Evolutionary conservation across 2,888 invertebrate species (phyloP).

Genomic region (Protodeltote pygarga): DNA sequence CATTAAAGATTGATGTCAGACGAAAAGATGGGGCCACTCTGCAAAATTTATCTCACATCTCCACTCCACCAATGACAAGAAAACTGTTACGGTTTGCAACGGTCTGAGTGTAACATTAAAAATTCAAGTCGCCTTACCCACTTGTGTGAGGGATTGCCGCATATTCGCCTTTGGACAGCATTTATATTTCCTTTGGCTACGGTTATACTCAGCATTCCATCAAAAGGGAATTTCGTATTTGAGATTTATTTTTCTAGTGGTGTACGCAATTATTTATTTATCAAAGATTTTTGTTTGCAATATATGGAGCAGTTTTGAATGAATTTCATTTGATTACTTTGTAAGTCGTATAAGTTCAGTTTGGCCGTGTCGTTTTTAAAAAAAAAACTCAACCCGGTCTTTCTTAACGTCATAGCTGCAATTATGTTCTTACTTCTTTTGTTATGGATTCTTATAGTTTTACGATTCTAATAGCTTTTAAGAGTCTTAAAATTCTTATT

Average conservation of each 20-base stretch:
- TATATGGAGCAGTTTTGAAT: slow-evolving; percentile 22
- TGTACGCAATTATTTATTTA: slow-evolving; percentile 47
- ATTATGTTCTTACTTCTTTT: too few species aligned
- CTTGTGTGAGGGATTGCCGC: slow-evolving; percentile 87
- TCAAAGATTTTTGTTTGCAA: slow-evolving; percentile 30
- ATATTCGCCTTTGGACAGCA: slow-evolving; percentile 85
- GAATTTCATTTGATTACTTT: slow-evolving; percentile 4
- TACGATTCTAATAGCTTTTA: not conserved
- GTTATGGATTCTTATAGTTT: not conserved
- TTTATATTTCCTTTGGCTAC: slow-evolving; percentile 85
- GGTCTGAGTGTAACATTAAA: slow-evolving; percentile 87
- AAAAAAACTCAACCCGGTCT: too few species aligned
- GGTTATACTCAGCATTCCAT: slow-evolving; percentile 68
- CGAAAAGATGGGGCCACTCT: slow-evolving; percentile 87
- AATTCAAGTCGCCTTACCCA: slow-evolving; percentile 86
- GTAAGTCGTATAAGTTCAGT: too few species aligned
- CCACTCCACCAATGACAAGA: slow-evolving; percentile 86
- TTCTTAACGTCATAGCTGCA: too few species aligned
- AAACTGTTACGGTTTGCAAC: slow-evolving; percentile 87
- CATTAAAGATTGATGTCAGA: slow-evolving; percentile 85
- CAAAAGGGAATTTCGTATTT: slow-evolving; percentile 65
- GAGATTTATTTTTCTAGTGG: slow-evolving; percentile 55
- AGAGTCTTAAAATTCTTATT: too few species aligned
- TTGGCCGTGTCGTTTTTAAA: too few species aligned
- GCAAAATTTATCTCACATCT: slow-evolving; percentile 87